Conservation (phyloP, 1,140 invertebrate genomes). For the Aphaenogaster floridana region DNA sequence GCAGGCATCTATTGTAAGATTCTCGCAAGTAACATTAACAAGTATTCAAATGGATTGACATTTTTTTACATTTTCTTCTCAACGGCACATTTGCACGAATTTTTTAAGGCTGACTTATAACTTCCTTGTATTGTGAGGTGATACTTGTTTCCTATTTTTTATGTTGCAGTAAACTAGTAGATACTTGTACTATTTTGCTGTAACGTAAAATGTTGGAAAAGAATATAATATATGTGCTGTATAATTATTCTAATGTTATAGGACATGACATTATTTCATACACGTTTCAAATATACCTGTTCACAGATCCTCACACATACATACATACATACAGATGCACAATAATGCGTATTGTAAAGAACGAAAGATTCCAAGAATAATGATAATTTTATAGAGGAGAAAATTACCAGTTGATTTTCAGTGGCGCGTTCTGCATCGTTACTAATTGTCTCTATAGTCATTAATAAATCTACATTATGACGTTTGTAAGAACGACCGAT, state of each 20-base stretch:
- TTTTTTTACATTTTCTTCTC: background rate
- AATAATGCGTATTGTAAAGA: background rate
- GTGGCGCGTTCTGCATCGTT: background rate
- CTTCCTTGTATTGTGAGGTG: too few species aligned
- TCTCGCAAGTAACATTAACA: background rate
- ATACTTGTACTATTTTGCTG: too few species aligned
- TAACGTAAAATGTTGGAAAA: too few species aligned
- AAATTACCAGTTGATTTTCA: background rate
- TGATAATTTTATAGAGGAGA: background rate
- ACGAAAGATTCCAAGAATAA: background rate
- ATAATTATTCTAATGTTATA: background rate
- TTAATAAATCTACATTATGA: background rate
- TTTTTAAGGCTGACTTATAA: too few species aligned
- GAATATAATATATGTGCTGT: too few species aligned
- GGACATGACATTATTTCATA: background rate
- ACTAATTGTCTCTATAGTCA: background rate
- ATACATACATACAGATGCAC: background rate
- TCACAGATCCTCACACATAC: background rate
- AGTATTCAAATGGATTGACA: background rate
- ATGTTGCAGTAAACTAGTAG: too few species aligned
- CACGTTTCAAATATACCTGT: background rate
- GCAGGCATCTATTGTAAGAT: background rate
- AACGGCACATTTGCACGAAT: too few species aligned
- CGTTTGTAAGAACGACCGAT: background rate
- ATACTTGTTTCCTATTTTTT: too few species aligned